Evolutionary conservation across 2,797 vertebrate genomes (phyloP), one percentile per base, ranked within the genome.

Genomic region (Micromesistius poutassou): DNA sequence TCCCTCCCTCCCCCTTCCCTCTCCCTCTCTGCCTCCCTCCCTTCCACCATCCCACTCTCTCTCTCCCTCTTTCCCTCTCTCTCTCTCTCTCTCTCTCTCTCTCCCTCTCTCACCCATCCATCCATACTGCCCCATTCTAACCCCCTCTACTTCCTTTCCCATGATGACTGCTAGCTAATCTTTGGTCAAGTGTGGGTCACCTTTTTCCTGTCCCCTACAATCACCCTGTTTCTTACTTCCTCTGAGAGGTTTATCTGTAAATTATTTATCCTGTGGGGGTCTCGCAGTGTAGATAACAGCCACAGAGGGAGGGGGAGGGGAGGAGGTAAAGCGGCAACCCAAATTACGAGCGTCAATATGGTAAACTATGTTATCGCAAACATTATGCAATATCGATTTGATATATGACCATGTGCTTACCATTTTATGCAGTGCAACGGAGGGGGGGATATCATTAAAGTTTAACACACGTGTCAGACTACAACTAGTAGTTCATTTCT

Each of bases 141-240:
- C 81, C 82, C 35, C 35, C 35, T 33, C 33, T 33, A 36, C 35
- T 31, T 82, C 40, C 40, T 88, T 74, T 77, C 80, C 78, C 85
- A 78, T 75, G 76, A 82, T 82, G 77, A 79, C 80, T 83, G 88
- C 86, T 88, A 85, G 79, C 68, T 4, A 74, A 46, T 16, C 40
- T 46, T 16, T 46, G 40, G 40, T 46, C 12, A 16, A 46, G 40
- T 46, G 2, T 16, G 40, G 40, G 40, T 82, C 87, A 72, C 78
- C 83, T 80, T 81, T 55, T 74, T 84, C 81, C 73, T 46, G 75
- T 74, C 38, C 66, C 33, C 30, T 71, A 16, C 14, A n/a, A 19
- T 16, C 40, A 13, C 40, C 40, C 40, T 25, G 31, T 74, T 66
- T 35, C 0, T 70, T 42, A 72, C 79, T 81, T 80, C 25, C n/a